Percentiles rank a stretch among this genome's conserved stretches.
Evolutionary conservation across 37 sponge, comb jelly and placozoan species (phyloP).

Genomic region (Cladorhizidae sp.): DNA sequence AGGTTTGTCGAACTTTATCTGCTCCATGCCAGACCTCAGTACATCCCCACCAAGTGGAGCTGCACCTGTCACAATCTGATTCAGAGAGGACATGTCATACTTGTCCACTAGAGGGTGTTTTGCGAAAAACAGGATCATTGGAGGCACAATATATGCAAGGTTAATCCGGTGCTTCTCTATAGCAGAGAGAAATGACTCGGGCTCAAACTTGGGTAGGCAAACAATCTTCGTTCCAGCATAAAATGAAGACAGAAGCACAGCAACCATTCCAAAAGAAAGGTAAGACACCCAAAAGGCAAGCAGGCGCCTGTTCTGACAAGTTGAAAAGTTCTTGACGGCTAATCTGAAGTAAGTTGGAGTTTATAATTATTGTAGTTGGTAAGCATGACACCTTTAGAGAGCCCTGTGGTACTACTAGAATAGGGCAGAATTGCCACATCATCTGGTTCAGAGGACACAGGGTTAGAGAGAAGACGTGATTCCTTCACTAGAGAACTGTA

Average conservation of each 20-base stretch:
- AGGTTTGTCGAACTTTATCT: constrained; percentile 65
- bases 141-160: constrained; percentile 74
- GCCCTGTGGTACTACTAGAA: constrained; percentile 92
- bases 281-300: neutral
- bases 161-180: constrained; percentile 48
- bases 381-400: no score
- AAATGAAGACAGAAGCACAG: constrained; percentile 41
- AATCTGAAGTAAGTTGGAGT: neutral
- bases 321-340: neutral
- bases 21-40: constrained; percentile 32
- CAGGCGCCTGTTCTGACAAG: neutral
- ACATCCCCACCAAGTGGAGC: constrained; percentile 87
- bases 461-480: constrained; percentile 51
- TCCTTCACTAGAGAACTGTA: constrained; percentile 40
- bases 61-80: constrained; percentile 70
- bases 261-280: constrained; percentile 68
- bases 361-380: no score
- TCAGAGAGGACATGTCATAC: constrained; percentile 74
- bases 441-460: constrained; percentile 30
- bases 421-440: constrained; percentile 77
- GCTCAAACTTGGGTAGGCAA: constrained; percentile 5
- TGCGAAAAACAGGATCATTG: constrained; percentile 83
- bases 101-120: constrained; percentile 80
- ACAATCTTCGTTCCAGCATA: constrained; percentile 57
- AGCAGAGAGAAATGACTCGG: no score